Evolutionary conservation across 2,797 vertebrate genomes (phyloP), one percentile per base, ranked within the genome.

Genomic region (Trematomus bernacchii): DNA sequence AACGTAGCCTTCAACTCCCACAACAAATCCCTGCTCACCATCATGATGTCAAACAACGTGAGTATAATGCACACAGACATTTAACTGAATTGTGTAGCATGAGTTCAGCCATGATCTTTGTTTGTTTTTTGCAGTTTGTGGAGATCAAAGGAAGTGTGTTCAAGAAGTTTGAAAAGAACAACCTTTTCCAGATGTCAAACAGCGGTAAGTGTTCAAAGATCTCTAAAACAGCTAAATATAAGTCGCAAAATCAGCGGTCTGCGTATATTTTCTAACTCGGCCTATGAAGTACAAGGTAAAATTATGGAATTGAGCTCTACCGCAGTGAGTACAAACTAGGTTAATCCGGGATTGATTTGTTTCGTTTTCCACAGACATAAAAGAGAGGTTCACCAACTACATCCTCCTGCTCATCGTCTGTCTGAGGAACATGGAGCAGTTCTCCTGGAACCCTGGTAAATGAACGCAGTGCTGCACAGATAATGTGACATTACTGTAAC

Each of bases 21-120:
- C 92, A 99, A 99, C 92, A 99, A 99, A 90, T 99, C 98, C 6
- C 91, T 99, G 66, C 96, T 99, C 66, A 99, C 98, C 80, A 98
- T 99, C 93, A 99, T 99, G 98, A 99, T 99, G 98, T 99, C 98
- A 30, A 99, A 99, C 88, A 99, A 99, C 47, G 98, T 99, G 92
- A 97, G 97, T 96, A 23, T 10, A 46, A 37, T 13, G 2, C 53
- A 43, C 52, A 48, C 44, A 42, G 15, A 27, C 23, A 19, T 19
- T 42, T 4, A 12, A 44, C 30, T 23, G 1, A 3, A 3, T 43
- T 33, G 3, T 7, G 4, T 57, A 65, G 30, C 16, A 18, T 19
- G 1, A 23, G 3, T 55, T 58, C 33, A 15, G 53, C 42, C 2
- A 9, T 54, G 1, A 54, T 10, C 53, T 77, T 9, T 10, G 4